phyloP scores from a whole-genome alignment of 2,888 invertebrate genomes.

The Pegoplata infirma region DNA sequence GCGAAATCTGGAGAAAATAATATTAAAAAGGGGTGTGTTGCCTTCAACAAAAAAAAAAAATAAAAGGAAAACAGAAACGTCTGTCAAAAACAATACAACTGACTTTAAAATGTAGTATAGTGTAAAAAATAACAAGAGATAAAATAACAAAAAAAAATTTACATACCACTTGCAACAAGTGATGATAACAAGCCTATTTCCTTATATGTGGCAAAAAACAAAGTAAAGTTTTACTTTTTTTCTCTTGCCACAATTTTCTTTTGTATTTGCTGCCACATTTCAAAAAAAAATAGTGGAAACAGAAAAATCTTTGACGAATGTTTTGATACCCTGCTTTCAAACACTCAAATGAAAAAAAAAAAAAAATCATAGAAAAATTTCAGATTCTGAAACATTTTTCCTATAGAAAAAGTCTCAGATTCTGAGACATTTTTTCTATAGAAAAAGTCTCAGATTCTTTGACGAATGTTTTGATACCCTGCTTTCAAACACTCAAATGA shows the following conservation, averaged over 20 bases:
- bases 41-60: slow-evolving; percentile 24
- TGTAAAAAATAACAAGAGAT: slow-evolving; percentile 3
- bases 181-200: slow-evolving; percentile 62
- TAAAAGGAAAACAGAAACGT: slow-evolving; percentile 22
- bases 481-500: too few relatives aligned
- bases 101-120: slow-evolving; percentile 32
- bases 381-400: too few relatives aligned
- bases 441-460: too few relatives aligned
- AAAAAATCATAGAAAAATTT: too few relatives aligned
- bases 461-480: too few relatives aligned
- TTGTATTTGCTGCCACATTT: slow-evolving; percentile 49
- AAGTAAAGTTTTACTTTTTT: slow-evolving; percentile 11
- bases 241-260: slow-evolving; percentile 49
- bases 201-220: slow-evolving; percentile 50
- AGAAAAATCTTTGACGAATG: too few relatives aligned
- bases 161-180: slow-evolving; percentile 58
- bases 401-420: too few relatives aligned
- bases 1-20: slow-evolving; percentile 28
- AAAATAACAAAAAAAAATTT: slow-evolving; percentile 7
- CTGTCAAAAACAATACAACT: slow-evolving; percentile 25
- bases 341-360: too few relatives aligned
- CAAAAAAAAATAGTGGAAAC: slow-evolving; percentile 14
- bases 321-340: too few relatives aligned
- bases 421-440: too few relatives aligned
- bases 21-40: slow-evolving; percentile 38